Evolutionary conservation across 2,113 vertebrate species (phyloP).

Genomic region (Chionomys nivalis): DNA sequence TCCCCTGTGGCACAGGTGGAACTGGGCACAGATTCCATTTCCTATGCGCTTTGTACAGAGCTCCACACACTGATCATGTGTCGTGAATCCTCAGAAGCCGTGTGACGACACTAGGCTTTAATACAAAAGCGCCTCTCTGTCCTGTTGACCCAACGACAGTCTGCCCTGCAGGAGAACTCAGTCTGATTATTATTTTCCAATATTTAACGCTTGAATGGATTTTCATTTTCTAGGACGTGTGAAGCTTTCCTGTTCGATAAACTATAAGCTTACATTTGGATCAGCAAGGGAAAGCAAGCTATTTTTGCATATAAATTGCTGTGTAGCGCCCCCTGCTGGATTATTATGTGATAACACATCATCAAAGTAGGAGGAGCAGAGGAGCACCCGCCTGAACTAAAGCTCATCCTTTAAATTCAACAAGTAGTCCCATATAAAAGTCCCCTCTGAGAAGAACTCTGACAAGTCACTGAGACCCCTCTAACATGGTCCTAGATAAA

Average conservation of each 20-base stretch:
- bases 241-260: conserved; percentile 27
- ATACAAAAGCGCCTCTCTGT: not conserved
- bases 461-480: not conserved
- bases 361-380: too few species aligned
- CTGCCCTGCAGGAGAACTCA: not conserved
- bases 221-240: conserved; percentile 43
- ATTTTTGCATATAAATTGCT: conserved; percentile 35
- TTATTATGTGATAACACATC: not conserved
- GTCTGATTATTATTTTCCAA: conserved; percentile 41
- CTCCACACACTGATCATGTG: not conserved
- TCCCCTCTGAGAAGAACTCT: not conserved
- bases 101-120: conserved; percentile 29
- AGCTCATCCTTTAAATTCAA: not conserved
- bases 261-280: not conserved
- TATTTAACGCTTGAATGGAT: conserved; percentile 21
- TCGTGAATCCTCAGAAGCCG: conserved; percentile 1
- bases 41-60: not conserved
- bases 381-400: not conserved
- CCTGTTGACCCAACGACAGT: not conserved
- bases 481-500: not conserved
- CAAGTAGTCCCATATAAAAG: not conserved
- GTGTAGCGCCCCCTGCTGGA: conserved; percentile 73
- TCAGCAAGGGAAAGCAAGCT: not conserved
- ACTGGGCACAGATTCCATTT: not conserved
- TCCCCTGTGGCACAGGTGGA: not conserved